phyloP scores from a whole-genome alignment of 2,888 invertebrate species.

The Odontothrips loti region DNA sequence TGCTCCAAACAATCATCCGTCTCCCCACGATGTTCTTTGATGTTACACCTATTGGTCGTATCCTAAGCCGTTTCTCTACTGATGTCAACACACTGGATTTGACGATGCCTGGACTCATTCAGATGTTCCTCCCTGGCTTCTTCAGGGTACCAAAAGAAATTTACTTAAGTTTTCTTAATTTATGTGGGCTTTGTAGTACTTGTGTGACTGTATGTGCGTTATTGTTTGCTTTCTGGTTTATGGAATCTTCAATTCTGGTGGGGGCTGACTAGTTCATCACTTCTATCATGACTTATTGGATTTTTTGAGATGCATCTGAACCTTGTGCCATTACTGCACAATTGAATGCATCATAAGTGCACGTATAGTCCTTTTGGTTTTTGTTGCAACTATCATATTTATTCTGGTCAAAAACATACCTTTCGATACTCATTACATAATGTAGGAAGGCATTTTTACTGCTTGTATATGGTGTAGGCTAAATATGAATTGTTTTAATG shows the following conservation, averaged over 20 bases:
- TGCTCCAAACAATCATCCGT: conserved; percentile 46
- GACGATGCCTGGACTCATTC: conserved; percentile 64
- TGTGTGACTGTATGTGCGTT: neutral
- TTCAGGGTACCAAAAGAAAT: conserved; percentile 10
- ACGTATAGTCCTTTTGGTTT: too few species aligned
- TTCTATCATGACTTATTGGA: too few species aligned
- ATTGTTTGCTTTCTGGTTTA: neutral
- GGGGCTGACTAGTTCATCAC: too few species aligned
- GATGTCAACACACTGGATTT: conserved; percentile 69
- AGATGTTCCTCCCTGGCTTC: conserved; percentile 56
- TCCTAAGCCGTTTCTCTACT: conserved; percentile 74
- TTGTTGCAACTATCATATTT: too few species aligned
- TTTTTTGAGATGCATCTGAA: too few species aligned
- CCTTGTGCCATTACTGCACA: too few species aligned
- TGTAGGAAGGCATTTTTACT: too few species aligned
- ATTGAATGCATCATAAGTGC: too few species aligned
- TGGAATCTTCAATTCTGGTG: too few species aligned
- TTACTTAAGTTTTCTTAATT: neutral
- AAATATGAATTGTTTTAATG: neutral
- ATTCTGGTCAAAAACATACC: too few species aligned
- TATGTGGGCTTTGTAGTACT: conserved; percentile 13
- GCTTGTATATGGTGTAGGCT: too few species aligned
- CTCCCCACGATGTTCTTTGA: conserved; percentile 72
- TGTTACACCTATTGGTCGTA: conserved; percentile 72
- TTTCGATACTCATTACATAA: too few species aligned